These are phyloP conservation scores for Leptinotarsa peninsularis DNA, from an alignment of 2,888 invertebrate species.

Conservation along the genomic window DNA sequence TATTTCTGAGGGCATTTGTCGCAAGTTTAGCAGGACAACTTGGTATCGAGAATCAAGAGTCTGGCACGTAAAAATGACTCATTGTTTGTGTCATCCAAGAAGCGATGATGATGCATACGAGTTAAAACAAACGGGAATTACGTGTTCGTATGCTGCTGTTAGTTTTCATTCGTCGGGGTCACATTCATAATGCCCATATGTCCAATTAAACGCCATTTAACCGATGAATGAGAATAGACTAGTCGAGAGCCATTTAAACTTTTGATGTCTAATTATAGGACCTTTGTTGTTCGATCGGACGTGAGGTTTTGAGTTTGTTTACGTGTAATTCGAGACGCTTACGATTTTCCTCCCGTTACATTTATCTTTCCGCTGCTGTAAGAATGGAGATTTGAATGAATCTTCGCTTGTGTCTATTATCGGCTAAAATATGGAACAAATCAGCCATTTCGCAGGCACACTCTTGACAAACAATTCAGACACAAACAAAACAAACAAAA, in stretches of 20 bases:
- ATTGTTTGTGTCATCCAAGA: constrained; percentile 38
- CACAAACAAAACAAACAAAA: too few relatives aligned
- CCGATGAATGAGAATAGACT: constrained; percentile 25
- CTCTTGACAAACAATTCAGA: too few relatives aligned
- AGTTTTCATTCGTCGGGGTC: constrained; percentile 26
- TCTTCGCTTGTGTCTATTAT: too few relatives aligned
- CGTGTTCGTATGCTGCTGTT: constrained; percentile 23
- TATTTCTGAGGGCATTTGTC: neutral
- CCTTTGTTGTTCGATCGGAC: constrained; percentile 30
- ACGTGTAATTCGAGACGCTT: constrained; percentile 22
- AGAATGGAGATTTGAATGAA: neutral
- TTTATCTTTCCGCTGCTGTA: neutral
- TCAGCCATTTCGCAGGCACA: too few relatives aligned
- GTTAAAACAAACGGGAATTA: constrained; percentile 33
- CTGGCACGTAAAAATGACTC: constrained; percentile 33
- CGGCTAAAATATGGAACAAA: too few relatives aligned
- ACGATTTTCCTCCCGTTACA: constrained; percentile 9
- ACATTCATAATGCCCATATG: constrained; percentile 39
- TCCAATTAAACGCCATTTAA: constrained; percentile 41
- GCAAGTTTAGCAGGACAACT: neutral
- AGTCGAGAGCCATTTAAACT: constrained; percentile 27
- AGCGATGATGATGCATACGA: constrained; percentile 36
- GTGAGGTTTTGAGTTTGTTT: constrained; percentile 19
- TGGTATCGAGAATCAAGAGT: neutral
- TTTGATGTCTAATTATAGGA: constrained; percentile 35